Percentiles rank a stretch among this genome's conserved stretches.
phyloP scores from a whole-genome alignment of 2,797 vertebrate species.

The Anniella stebbinsi region DNA sequence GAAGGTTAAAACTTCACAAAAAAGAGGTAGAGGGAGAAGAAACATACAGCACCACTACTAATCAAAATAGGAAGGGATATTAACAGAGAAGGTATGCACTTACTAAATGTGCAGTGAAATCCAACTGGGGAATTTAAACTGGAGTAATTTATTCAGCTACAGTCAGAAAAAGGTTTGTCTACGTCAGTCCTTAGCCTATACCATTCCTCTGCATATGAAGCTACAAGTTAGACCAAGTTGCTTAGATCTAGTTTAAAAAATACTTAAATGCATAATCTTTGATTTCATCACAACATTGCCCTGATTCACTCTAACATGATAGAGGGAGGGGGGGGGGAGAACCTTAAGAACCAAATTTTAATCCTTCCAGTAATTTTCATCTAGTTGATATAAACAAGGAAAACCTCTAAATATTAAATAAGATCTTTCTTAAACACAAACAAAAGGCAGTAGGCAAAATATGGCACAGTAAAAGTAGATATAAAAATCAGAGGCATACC shows the following conservation, averaged over 20 bases:
- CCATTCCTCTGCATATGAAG: not conserved
- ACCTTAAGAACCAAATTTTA: not conserved
- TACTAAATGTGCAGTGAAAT: not conserved
- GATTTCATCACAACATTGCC: not conserved
- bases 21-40: not conserved
- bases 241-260: constrained; percentile 5
- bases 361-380: not conserved
- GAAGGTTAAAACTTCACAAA: not conserved
- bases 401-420: constrained; percentile 4
- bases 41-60: not conserved
- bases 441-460: constrained; percentile 63
- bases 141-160: not conserved
- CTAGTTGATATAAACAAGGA: not conserved
- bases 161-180: not conserved
- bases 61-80: not conserved
- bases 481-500: constrained; percentile 88
- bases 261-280: not conserved
- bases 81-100: not conserved
- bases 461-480: constrained; percentile 52
- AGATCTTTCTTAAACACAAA: constrained; percentile 36
- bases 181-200: not conserved
- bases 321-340: not conserved
- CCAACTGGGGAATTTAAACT: not conserved
- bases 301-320: not conserved
- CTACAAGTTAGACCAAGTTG: not conserved